phyloP scores from a whole-genome alignment of 2,888 invertebrate species.

The Deilephila elpenor region DNA sequence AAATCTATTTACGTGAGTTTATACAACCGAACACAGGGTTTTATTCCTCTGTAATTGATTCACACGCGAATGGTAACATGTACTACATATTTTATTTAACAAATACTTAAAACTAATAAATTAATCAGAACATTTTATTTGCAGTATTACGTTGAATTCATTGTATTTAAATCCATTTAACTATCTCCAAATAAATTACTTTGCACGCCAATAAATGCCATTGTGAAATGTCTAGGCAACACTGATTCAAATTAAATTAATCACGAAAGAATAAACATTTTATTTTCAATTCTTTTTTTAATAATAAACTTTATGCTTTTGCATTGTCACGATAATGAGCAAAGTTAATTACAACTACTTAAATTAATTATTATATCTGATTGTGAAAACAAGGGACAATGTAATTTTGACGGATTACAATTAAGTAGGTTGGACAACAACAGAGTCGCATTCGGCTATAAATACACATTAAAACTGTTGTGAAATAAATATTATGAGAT shows the following conservation, averaged over 20 bases:
- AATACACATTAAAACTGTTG: background rate
- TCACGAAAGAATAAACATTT: background rate
- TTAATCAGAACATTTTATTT: too few relatives aligned
- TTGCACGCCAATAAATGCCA: background rate
- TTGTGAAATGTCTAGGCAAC: constrained; percentile 16
- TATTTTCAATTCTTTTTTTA: background rate
- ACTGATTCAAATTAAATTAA: constrained; percentile 3
- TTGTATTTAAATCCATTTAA: too few relatives aligned
- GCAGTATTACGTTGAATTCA: too few relatives aligned
- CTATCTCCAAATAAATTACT: background rate
- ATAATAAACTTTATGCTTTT: background rate
- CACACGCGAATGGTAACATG: too few relatives aligned
- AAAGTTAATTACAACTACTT: background rate
- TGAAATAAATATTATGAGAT: background rate
- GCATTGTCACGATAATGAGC: background rate
- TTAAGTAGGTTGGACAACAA: background rate
- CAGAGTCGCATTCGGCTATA: background rate
- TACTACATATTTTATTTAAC: too few relatives aligned
- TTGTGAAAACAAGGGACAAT: constrained; percentile 3
- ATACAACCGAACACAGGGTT: too few relatives aligned
- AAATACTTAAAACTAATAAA: too few relatives aligned
- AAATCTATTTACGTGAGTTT: too few relatives aligned
- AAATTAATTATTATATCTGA: background rate
- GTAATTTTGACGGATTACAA: background rate
- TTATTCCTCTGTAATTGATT: too few relatives aligned